Percentiles rank a stretch among this genome's conserved stretches.
Evolutionary conservation across 2,797 vertebrate genomes (phyloP).

Genomic region (Gymnocypris eckloni): DNA sequence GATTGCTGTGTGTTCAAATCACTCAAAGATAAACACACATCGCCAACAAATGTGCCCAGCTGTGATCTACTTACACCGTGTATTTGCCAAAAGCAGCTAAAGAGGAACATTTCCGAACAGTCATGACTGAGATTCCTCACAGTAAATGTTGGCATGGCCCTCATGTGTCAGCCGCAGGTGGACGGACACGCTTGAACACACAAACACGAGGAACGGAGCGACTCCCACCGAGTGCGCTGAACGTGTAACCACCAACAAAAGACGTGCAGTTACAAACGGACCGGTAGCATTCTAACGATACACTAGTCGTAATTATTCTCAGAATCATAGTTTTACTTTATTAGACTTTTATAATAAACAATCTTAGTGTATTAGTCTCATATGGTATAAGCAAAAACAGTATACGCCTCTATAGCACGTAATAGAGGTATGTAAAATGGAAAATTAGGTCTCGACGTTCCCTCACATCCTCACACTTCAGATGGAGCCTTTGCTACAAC

Average conservation of each 20-base stretch:
- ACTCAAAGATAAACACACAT: background rate
- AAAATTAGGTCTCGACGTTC: background rate
- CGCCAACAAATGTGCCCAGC: background rate
- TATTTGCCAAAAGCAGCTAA: background rate
- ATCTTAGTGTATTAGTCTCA: background rate
- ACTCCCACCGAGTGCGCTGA: background rate
- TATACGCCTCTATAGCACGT: background rate
- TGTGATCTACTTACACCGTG: background rate
- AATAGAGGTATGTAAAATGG: background rate
- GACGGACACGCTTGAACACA: background rate
- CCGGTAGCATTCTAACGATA: background rate
- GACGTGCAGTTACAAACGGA: background rate
- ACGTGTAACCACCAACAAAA: background rate
- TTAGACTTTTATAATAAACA: background rate
- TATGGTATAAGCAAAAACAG: fast-evolving
- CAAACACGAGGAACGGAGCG: conserved; percentile 21
- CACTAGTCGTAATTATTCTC: fast-evolving
- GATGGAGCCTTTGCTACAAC: conserved; percentile 48
- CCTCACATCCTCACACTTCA: conserved; percentile 17
- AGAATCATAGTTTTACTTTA: fast-evolving
- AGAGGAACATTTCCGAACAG: background rate
- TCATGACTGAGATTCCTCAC: background rate
- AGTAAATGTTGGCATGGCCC: background rate
- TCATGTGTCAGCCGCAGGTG: conserved; percentile 25
- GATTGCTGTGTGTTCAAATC: background rate